Base-by-base conservation (phyloP, 2,888 invertebrate species). In the Lycia hirtaria region DNA sequence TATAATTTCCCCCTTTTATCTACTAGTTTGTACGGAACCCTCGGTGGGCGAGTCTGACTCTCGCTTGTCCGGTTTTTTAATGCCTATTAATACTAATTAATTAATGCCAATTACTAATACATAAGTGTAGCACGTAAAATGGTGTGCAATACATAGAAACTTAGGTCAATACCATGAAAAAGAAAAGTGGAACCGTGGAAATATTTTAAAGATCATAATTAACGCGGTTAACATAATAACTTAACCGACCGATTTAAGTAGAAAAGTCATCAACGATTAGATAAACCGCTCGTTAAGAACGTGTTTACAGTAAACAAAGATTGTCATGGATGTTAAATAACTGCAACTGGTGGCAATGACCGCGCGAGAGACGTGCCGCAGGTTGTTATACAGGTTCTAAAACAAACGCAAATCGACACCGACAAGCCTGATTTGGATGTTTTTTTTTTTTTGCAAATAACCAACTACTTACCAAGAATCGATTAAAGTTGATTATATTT, bases 281-380 rank as follows among this genome's bases (percentile, higher is more conserved):
- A 79, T 80, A 81, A 81, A 78, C 67, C 72, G 70, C 73, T 77
- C 76, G 74, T 80, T 80, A 73, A 76, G 83, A 87, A 82, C 79
- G 68, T 81, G 81, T 85, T 85, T 83, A 80, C 81, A 73, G 80
- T 78, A 83, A 80, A 82, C 76, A 83, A 74, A 68, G 69, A 83
- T 83, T 85, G 83, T 81, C 81, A 79, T 77, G 80, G 75, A 76
- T 76, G 80, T 81, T 81, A 85, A 85, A 87, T 90, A 90, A 90
- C 90, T 88, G 91, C 90, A 89, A 87, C 76, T 81, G 79, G 80
- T 76, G 88, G 78, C 91, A 90, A 89, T 84, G 91, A 90, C 90
- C 91, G 81, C 75, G 73, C 79, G 75, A 40, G 49, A 56, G 68
- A 65, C 68, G 65, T 62, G 54, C 64, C 56, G 68, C 78, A 84